A percentile compares a stretch with the other conserved stretches of the same genome.
These are phyloP conservation scores for Okamejei kenojei DNA, from an alignment of 2,797 vertebrate genomes.

Conservation along the genomic window DNA sequence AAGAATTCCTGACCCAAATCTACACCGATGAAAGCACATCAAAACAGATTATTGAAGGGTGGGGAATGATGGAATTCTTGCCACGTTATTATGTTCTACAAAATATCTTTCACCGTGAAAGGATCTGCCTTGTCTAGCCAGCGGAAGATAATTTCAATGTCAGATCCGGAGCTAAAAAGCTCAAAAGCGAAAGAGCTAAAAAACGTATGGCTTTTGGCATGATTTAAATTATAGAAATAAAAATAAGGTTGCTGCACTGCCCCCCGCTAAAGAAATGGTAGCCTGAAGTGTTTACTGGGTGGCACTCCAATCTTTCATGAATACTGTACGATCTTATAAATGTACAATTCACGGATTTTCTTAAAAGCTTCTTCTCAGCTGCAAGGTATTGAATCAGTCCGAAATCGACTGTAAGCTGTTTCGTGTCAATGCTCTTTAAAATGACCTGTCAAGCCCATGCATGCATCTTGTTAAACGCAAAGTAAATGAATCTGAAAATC, in stretches of 20 bases:
- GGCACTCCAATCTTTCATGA: neutral
- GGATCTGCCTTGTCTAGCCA: neutral
- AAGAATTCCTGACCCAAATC: neutral
- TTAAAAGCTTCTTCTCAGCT: neutral
- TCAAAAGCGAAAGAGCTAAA: neutral
- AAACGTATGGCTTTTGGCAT: neutral
- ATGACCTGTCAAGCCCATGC: neutral
- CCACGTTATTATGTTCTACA: neutral
- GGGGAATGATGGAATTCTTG: neutral
- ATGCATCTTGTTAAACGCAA: neutral
- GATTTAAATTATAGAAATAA: neutral
- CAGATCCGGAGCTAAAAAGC: neutral
- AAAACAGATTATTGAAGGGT: neutral
- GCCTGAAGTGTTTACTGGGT: neutral
- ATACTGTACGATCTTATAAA: neutral
- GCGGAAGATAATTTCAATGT: neutral
- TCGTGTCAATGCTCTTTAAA: neutral
- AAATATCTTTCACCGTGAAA: neutral
- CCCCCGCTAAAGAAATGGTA: neutral
- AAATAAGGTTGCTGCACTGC: neutral
- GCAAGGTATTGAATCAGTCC: neutral
- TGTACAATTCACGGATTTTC: neutral
- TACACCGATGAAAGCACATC: neutral
- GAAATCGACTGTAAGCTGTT: neutral
- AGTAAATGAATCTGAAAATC: neutral